phyloP scores from a whole-genome alignment of 1,140 invertebrate genomes.

The Reticulitermes speratus region DNA sequence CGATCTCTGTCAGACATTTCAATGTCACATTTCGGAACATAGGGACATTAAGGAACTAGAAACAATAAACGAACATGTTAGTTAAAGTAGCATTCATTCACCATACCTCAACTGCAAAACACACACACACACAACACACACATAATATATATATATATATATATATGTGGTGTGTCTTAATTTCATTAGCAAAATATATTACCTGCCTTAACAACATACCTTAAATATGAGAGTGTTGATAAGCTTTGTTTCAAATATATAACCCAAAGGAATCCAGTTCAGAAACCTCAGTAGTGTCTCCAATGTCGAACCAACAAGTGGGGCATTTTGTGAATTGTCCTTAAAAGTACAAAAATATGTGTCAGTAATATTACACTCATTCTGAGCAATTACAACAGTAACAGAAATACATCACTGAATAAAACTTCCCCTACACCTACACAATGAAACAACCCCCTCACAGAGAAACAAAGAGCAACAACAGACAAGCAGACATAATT shows the following conservation, averaged over 20 bases:
- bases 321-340: constrained; percentile 96
- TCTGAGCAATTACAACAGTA: neutral
- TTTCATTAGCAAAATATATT: neutral
- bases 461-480: no score
- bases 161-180: no score
- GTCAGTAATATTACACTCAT: neutral
- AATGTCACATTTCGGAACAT: constrained; percentile 98
- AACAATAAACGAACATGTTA: constrained; percentile 39
- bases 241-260: constrained; percentile 98
- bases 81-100: no score
- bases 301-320: constrained; percentile 89
- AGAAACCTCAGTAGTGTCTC: constrained; percentile 96
- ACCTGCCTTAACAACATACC: constrained; percentile 48
- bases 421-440: no score
- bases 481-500: no score
- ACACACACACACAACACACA: no score
- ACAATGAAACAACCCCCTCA: no score
- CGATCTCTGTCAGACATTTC: constrained; percentile 98
- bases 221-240: constrained; percentile 94
- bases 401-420: no score
- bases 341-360: constrained; percentile 40
- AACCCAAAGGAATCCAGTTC: constrained; percentile 99
- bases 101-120: neutral
- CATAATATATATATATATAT: no score
- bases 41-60: constrained; percentile 91